phyloP scores from a whole-genome alignment of 2,797 vertebrate genomes.

The Myotis myotis region DNA sequence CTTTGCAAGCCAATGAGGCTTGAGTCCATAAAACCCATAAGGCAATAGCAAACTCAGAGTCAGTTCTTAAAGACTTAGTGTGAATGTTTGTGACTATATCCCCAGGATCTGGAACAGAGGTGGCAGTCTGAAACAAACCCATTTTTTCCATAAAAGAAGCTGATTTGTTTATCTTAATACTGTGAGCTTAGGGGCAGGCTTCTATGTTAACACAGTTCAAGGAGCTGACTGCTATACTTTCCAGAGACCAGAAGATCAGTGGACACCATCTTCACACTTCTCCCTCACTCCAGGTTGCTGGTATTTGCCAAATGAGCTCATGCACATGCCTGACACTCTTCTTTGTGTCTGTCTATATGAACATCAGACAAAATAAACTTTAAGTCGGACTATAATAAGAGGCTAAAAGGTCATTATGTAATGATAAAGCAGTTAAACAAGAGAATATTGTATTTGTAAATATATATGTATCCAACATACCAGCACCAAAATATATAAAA shows the following conservation, averaged over 20 bases:
- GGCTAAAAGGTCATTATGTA: background rate
- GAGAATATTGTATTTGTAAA: background rate
- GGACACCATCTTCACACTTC: background rate
- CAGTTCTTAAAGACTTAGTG: background rate
- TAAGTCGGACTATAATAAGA: background rate
- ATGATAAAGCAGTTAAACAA: background rate
- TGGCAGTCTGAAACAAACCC: background rate
- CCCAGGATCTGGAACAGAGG: background rate
- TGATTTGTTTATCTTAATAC: background rate
- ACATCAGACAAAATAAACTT: background rate
- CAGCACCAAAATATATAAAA: background rate
- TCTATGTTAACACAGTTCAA: background rate
- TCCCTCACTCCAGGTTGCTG: background rate
- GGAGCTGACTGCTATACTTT: background rate
- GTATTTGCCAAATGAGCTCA: background rate
- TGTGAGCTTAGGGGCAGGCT: background rate
- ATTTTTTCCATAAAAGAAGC: background rate
- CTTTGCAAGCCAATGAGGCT: background rate
- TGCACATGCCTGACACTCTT: background rate
- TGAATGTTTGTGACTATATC: background rate
- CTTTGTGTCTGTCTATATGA: background rate
- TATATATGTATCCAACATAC: background rate
- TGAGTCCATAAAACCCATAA: background rate
- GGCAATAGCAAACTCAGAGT: background rate
- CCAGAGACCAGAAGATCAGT: background rate